phyloP scores from a whole-genome alignment of 2,113 vertebrate species.

The Nyctibius bracteatus region DNA sequence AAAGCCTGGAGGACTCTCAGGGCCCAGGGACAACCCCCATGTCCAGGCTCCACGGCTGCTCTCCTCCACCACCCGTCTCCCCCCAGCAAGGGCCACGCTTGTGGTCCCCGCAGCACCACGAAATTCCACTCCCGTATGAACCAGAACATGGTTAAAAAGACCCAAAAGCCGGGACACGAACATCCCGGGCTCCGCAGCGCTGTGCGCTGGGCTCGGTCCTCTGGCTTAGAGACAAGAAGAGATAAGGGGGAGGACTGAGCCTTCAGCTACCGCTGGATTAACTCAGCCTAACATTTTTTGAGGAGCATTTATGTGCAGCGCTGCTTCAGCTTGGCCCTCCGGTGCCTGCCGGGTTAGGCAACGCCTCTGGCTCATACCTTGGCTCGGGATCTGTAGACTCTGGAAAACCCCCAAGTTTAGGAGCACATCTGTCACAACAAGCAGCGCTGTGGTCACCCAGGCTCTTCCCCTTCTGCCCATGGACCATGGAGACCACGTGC shows the following conservation, averaged over 20 bases:
- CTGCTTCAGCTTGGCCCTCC: neutral
- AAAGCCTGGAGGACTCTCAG: neutral
- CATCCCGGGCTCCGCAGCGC: fast-evolving
- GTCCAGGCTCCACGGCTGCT: neutral
- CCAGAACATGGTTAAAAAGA: neutral
- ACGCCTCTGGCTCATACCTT: neutral
- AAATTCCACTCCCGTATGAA: fast-evolving
- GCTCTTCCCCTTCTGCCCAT: neutral
- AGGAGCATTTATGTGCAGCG: neutral
- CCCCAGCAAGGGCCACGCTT: neutral
- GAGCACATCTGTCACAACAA: neutral
- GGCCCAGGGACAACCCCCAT: neutral
- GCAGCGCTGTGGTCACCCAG: neutral
- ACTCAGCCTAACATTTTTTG: neutral
- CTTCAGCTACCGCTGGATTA: neutral
- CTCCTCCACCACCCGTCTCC: neutral
- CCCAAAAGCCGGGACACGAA: fast-evolving
- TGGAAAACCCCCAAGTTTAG: neutral
- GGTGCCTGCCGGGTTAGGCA: neutral
- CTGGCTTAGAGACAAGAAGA: fast-evolving
- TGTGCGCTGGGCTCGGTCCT: neutral
- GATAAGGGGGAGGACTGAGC: neutral
- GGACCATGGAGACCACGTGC: neutral
- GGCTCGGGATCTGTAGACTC: neutral
- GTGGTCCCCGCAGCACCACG: neutral